These are phyloP conservation scores for Aurelia sp. DNA, from an alignment of 30 jellyfish, hydroid and myxozoan genomes.

Conservation along the genomic window DNA sequence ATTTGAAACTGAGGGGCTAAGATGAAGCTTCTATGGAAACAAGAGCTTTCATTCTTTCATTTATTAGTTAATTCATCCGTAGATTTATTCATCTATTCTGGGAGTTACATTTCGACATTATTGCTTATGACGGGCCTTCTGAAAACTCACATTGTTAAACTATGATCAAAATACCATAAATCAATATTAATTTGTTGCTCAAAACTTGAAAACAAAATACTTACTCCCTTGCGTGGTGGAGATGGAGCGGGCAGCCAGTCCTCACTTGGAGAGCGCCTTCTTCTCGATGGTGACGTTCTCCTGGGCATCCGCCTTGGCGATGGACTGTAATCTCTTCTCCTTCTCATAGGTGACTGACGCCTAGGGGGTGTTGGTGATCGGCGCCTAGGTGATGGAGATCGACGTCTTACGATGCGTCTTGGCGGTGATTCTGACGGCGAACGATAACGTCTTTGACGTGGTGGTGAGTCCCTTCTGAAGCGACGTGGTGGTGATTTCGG, in stretches of 20 bases:
- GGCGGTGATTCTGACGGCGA: constrained; percentile 78
- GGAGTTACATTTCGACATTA: no score
- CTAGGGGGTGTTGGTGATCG: constrained; percentile 55
- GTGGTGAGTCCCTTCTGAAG: constrained; percentile 67
- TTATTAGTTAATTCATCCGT: no score
- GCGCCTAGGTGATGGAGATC: constrained; percentile 60
- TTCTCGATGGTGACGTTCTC: constrained; percentile 54
- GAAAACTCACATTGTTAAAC: no score
- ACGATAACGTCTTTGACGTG: constrained; percentile 55
- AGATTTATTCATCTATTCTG: no score
- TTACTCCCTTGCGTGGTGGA: constrained; percentile 51
- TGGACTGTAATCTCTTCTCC: constrained; percentile 73
- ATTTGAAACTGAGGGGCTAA: no score
- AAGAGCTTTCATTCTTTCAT: no score
- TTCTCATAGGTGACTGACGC: constrained; percentile 67
- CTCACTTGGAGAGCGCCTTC: constrained; percentile 73
- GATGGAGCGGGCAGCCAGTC: constrained; percentile 77
- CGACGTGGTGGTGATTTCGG: constrained; percentile 81
- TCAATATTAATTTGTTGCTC: no score
- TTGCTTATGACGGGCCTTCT: no score
- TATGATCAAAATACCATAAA: no score
- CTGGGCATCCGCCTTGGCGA: constrained; percentile 69
- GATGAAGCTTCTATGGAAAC: no score
- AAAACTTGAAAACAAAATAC: neutral
- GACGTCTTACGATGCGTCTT: constrained; percentile 43